A percentile compares a stretch with the other conserved stretches of the same genome.
Conservation (phyloP, 2,888 invertebrate genomes). For the Archaeoteleia sp. region DNA sequence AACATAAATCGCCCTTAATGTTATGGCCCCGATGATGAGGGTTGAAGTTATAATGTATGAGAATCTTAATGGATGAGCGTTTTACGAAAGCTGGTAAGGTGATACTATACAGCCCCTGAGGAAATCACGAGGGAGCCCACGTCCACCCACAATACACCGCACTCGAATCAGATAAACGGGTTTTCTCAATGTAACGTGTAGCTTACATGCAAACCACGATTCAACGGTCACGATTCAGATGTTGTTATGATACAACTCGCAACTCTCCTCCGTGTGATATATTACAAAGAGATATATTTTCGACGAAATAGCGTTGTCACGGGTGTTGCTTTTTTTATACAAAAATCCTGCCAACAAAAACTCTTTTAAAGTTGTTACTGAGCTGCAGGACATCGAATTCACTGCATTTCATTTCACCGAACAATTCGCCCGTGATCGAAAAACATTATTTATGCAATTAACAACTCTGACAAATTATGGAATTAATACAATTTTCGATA, state of each 20-base stretch:
- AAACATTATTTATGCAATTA: too few species aligned
- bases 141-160: constrained; percentile 38
- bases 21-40: constrained; percentile 31
- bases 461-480: too few species aligned
- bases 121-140: constrained; percentile 42
- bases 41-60: constrained; percentile 42
- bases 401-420: constrained; percentile 1
- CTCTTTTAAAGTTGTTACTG: constrained; percentile 4
- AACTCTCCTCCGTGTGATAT: constrained; percentile 41
- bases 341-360: constrained; percentile 5
- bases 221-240: constrained; percentile 47
- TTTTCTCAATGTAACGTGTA: constrained; percentile 48
- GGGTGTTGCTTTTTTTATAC: constrained; percentile 25
- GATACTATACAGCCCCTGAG: constrained; percentile 50
- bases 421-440: too few species aligned
- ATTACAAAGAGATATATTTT: constrained; percentile 33
- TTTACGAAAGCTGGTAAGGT: constrained; percentile 48
- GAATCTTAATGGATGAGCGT: constrained; percentile 44
- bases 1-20: constrained; percentile 30
- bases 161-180: constrained; percentile 45
- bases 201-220: constrained; percentile 53
- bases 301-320: constrained; percentile 43
- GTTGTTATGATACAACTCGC: constrained; percentile 47
- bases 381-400: too few species aligned
- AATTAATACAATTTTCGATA: too few species aligned